phyloP scores from a whole-genome alignment of 2,888 invertebrate species.

The Heliconius ethilla region DNA sequence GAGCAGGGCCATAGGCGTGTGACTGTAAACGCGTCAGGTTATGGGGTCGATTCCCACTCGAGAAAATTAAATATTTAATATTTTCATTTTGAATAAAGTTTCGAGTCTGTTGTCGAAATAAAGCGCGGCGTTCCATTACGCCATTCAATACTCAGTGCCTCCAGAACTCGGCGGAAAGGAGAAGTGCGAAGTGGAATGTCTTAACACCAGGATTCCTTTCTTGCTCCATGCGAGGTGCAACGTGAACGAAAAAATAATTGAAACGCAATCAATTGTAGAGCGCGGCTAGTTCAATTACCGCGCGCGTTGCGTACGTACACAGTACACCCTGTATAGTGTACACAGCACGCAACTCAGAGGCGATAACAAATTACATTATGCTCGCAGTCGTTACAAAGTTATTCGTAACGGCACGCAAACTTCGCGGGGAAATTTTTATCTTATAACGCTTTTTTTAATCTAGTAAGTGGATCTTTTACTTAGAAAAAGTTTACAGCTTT shows the following conservation, averaged over 20 bases:
- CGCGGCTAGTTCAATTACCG: background rate
- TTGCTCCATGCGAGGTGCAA: too few relatives aligned
- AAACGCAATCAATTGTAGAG: background rate
- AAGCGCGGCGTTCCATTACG: too few relatives aligned
- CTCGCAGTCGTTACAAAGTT: constrained; percentile 5
- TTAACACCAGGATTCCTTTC: too few relatives aligned
- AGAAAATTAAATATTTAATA: too few relatives aligned
- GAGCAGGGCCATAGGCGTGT: too few relatives aligned
- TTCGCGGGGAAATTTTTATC: background rate
- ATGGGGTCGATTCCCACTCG: too few relatives aligned
- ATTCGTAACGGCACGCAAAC: constrained; percentile 29
- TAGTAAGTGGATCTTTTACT: background rate
- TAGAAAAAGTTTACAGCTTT: background rate
- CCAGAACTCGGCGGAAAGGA: too few relatives aligned
- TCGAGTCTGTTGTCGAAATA: too few relatives aligned
- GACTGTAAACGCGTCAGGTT: too few relatives aligned
- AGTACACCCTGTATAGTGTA: background rate
- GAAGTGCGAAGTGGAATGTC: too few relatives aligned
- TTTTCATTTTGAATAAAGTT: too few relatives aligned
- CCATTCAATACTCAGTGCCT: too few relatives aligned
- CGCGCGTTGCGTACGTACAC: background rate
- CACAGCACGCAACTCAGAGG: constrained; percentile 15
- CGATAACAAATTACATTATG: constrained; percentile 30
- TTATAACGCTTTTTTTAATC: constrained; percentile 7
- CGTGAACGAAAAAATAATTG: background rate